Conservation (phyloP, 1,140 invertebrate species). For the Periplaneta americana region DNA sequence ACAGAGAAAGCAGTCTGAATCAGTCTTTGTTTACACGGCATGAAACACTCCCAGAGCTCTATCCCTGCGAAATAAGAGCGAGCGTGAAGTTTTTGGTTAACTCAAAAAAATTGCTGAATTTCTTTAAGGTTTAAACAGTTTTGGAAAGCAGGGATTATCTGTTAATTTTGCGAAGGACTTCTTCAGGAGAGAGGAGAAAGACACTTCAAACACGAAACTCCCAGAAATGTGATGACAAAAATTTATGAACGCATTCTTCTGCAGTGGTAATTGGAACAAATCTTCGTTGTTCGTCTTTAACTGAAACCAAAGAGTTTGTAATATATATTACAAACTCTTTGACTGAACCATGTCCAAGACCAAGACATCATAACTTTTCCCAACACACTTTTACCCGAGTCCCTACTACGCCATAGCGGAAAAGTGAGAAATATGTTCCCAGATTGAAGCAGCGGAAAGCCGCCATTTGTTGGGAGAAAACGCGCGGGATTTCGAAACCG, state of each 20-base stretch:
- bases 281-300: not conserved
- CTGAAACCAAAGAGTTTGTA: too few relatives aligned
- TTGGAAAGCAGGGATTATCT: not conserved
- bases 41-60: not conserved
- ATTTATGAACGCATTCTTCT: not conserved
- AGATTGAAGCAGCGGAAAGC: too few relatives aligned
- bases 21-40: not conserved
- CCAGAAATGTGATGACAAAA: not conserved
- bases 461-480: too few relatives aligned
- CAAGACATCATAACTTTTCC: too few relatives aligned
- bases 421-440: too few relatives aligned
- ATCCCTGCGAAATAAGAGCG: not conserved
- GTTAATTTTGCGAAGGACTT: not conserved
- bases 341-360: not conserved
- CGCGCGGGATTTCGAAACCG: too few relatives aligned
- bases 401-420: too few relatives aligned
- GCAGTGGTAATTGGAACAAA: not conserved
- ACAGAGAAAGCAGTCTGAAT: not conserved
- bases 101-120: not conserved
- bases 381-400: too few relatives aligned
- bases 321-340: too few relatives aligned
- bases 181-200: not conserved
- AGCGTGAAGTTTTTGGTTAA: too few relatives aligned
- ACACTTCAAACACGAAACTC: not conserved
- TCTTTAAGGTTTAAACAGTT: not conserved